A percentile compares a stretch with the other conserved stretches of the same genome.
phyloP scores from a whole-genome alignment of 2,888 invertebrate genomes.

The Vandiemenella viatica region DNA sequence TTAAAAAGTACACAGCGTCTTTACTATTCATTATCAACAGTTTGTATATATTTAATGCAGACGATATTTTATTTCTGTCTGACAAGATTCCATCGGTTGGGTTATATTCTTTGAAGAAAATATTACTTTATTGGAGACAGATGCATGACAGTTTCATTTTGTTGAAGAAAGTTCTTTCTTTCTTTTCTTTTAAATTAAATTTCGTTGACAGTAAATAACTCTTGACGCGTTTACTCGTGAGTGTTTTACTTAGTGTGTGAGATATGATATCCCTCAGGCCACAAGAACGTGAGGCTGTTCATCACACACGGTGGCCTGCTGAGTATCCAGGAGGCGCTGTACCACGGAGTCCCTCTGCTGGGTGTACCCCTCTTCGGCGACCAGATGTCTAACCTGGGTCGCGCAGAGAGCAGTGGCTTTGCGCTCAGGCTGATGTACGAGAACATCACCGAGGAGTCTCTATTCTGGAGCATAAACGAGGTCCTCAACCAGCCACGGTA shows the following conservation, averaged over 20 bases:
- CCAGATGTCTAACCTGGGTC: conserved; percentile 37
- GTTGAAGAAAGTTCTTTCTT: conserved; percentile 2
- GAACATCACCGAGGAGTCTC: conserved; percentile 26
- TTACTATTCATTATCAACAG: no score
- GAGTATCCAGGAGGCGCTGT: conserved; percentile 38
- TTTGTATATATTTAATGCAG: no score
- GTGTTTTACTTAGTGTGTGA: no score
- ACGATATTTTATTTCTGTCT: no score
- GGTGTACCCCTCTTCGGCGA: conserved; percentile 37
- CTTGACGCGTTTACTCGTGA: no score
- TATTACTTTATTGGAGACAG: no score
- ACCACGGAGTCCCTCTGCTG: conserved; percentile 33
- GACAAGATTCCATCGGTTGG: no score
- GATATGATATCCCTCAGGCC: conserved; percentile 30
- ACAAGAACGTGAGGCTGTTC: conserved; percentile 38
- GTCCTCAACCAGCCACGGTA: conserved; percentile 33
- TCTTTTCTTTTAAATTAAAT: no score
- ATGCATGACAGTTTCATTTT: no score
- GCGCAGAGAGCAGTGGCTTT: conserved; percentile 35
- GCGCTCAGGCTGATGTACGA: conserved; percentile 29
- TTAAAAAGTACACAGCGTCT: no score
- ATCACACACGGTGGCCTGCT: conserved; percentile 43
- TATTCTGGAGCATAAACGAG: conserved; percentile 30
- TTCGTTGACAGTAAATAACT: no score
- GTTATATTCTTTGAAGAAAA: no score